Conservation (phyloP, 2,113 vertebrate species). For the Cynocephalus volans region DNA sequence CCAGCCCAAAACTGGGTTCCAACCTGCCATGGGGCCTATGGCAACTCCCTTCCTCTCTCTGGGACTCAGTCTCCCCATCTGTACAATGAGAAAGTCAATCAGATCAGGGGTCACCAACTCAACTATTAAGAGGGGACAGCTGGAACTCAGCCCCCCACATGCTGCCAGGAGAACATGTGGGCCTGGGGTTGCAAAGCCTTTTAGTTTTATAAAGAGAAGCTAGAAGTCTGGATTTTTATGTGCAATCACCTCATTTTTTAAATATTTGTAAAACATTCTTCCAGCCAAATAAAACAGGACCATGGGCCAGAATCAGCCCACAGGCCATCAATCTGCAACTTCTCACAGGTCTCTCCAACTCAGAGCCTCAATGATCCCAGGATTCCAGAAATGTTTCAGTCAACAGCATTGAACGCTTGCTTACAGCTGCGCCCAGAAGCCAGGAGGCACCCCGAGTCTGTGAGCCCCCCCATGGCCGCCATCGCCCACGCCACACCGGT, state of each 20-base stretch:
- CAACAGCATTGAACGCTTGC: rapidly evolving
- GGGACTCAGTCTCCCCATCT: neutral
- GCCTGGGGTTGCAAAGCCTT: neutral
- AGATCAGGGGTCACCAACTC: neutral
- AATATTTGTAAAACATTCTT: slow-evolving; percentile 31
- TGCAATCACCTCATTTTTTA: neutral
- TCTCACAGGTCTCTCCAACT: rapidly evolving
- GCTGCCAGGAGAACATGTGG: rapidly evolving
- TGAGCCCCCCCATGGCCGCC: rapidly evolving
- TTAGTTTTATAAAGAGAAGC: neutral
- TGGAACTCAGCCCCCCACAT: neutral
- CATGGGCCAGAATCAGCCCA: neutral
- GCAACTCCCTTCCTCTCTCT: neutral
- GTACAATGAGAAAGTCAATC: neutral
- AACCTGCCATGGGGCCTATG: rapidly evolving
- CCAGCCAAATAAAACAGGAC: neutral
- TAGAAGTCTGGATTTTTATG: neutral
- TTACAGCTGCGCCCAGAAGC: rapidly evolving
- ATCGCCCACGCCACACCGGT: rapidly evolving
- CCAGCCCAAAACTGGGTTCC: neutral
- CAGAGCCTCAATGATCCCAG: neutral
- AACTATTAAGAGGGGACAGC: neutral
- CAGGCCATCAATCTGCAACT: neutral
- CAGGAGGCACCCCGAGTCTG: rapidly evolving
- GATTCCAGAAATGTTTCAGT: rapidly evolving